Percentiles rank a stretch among this genome's conserved stretches.
These are phyloP conservation scores for Zaprionus capensis DNA, from an alignment of 1,140 invertebrate genomes.

Conservation along the genomic window DNA sequence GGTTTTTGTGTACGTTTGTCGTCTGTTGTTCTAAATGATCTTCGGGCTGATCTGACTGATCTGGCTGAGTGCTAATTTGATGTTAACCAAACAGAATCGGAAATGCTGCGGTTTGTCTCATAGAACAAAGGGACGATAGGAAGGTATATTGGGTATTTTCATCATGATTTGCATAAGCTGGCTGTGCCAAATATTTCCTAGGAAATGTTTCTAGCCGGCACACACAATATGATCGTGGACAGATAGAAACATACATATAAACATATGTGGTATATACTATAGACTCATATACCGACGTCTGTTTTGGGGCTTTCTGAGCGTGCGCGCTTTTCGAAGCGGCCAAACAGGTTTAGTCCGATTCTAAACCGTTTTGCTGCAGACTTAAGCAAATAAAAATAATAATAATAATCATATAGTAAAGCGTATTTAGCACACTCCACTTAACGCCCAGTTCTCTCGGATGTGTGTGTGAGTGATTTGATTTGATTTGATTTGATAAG, in stretches of 20 bases:
- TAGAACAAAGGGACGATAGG: conserved; percentile 7
- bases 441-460: conserved; percentile 44
- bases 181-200: conserved; percentile 57
- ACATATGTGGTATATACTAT: conserved; percentile 26
- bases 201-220: conserved; percentile 52
- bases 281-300: neutral
- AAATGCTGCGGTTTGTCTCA: conserved; percentile 55
- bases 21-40: conserved; percentile 54
- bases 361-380: conserved; percentile 34
- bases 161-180: conserved; percentile 61
- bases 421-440: conserved; percentile 66
- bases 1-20: conserved; percentile 57
- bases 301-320: conserved; percentile 23
- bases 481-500: conserved; percentile 42
- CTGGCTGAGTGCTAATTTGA: conserved; percentile 36
- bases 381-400: conserved; percentile 19
- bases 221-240: neutral
- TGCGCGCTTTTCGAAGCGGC: conserved; percentile 13
- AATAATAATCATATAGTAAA: conserved; percentile 21
- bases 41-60: conserved; percentile 5
- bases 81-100: conserved; percentile 46
- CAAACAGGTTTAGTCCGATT: conserved; percentile 52
- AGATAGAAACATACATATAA: conserved; percentile 15
- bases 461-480: conserved; percentile 1
- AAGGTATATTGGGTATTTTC: conserved; percentile 31